Evolutionary conservation across 2,888 invertebrate genomes (phyloP).

Genomic region (Eueremaeus valkanovi): DNA sequence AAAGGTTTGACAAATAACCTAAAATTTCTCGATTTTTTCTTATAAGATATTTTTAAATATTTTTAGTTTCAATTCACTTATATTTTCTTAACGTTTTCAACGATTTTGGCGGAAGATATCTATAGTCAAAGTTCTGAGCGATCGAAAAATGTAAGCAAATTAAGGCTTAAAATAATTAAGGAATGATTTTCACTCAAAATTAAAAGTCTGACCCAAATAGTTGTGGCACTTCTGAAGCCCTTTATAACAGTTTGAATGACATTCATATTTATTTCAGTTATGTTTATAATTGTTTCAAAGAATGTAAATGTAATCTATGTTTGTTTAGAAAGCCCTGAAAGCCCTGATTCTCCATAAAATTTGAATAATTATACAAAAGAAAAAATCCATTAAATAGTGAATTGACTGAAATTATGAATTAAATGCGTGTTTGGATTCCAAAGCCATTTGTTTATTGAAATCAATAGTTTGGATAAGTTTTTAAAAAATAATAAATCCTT

Average conservation of each 20-base stretch:
- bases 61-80: slow-evolving; percentile 20
- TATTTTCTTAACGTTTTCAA: slow-evolving; percentile 1
- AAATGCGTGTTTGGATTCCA: too few species aligned
- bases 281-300: too few species aligned
- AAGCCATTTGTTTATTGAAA: too few species aligned
- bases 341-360: neutral
- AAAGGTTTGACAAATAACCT: slow-evolving; percentile 30
- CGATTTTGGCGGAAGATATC: slow-evolving; percentile 20
- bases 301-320: too few species aligned
- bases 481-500: too few species aligned
- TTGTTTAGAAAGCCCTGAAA: neutral
- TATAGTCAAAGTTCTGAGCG: neutral
- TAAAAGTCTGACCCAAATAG: slow-evolving; percentile 13
- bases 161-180: slow-evolving; percentile 2
- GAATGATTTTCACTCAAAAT: neutral
- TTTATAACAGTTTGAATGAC: neutral
- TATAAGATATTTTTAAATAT: neutral
- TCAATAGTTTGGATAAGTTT: too few species aligned
- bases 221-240: neutral
- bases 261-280: neutral
- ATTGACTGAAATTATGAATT: too few species aligned
- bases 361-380: neutral
- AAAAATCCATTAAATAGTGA: neutral
- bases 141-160: slow-evolving; percentile 6
- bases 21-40: neutral